A percentile compares a stretch with the other conserved stretches of the same genome.
These are phyloP conservation scores for Oenanthe melanoleuca DNA, from an alignment of 2,113 vertebrate species.

Conservation along the genomic window DNA sequence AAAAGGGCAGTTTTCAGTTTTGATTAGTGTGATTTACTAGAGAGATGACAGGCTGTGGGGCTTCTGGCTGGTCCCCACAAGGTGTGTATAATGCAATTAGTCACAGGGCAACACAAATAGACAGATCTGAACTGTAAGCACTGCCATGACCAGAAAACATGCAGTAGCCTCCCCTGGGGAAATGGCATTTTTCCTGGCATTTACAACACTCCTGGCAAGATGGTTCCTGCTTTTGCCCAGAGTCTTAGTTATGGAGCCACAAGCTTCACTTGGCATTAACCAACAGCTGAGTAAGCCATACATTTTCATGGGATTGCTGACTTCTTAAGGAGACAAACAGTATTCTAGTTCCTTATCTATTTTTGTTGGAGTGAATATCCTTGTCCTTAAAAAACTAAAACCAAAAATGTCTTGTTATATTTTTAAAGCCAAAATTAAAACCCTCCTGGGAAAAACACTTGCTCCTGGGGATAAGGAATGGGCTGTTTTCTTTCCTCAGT, in stretches of 20 bases:
- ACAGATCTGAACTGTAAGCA: background rate
- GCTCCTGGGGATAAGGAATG: background rate
- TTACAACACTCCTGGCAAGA: background rate
- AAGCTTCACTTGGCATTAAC: background rate
- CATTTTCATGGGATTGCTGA: background rate
- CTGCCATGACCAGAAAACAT: background rate
- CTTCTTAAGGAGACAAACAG: background rate
- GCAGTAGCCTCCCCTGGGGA: background rate
- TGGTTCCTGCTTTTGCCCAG: background rate
- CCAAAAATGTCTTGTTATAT: background rate
- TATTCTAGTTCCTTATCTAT: background rate
- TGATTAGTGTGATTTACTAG: background rate
- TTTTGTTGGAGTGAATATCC: background rate
- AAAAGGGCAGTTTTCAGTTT: background rate
- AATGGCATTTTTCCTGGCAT: background rate
- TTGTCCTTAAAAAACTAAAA: conserved; percentile 10
- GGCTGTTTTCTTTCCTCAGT: background rate
- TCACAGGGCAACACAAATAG: background rate
- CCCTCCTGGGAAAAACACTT: background rate
- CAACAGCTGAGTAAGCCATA: background rate
- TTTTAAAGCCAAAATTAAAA: conserved; percentile 24
- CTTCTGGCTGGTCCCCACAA: background rate
- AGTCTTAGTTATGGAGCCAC: background rate
- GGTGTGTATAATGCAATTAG: background rate
- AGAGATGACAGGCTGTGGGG: background rate